Conservation (phyloP, 2,113 vertebrate genomes). For the Rissa tridactyla region DNA sequence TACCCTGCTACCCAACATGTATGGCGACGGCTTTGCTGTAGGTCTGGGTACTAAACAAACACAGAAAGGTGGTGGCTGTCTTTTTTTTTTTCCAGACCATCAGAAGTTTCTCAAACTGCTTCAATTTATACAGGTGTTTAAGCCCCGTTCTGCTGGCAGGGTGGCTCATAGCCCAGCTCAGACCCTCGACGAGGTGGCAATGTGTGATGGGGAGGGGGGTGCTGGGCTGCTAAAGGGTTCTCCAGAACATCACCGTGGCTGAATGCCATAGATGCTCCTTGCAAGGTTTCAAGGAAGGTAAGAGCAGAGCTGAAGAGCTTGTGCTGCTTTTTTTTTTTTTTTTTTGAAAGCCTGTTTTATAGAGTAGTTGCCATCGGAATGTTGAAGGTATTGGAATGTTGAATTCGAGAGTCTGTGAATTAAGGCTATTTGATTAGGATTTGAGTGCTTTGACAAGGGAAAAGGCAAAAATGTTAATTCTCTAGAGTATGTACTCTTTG, state of each 20-base stretch:
- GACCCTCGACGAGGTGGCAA: rapidly evolving
- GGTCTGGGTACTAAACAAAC: too few species aligned
- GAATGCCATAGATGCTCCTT: background rate
- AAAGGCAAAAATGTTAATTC: background rate
- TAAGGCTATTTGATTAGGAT: background rate
- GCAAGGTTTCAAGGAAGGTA: background rate
- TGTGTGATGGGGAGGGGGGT: too few species aligned
- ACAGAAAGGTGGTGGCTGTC: background rate
- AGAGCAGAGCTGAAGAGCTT: background rate
- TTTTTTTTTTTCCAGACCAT: background rate
- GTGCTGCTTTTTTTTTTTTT: too few species aligned
- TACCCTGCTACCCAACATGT: rapidly evolving
- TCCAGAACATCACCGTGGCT: rapidly evolving
- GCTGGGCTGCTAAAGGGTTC: background rate
- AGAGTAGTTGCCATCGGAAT: background rate
- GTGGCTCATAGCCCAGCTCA: background rate
- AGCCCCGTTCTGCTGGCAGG: background rate
- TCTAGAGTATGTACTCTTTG: background rate
- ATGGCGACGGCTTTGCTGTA: background rate
- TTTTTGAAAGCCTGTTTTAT: background rate
- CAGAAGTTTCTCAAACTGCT: background rate
- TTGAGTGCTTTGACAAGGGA: background rate
- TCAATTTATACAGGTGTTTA: background rate
- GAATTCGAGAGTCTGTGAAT: background rate
- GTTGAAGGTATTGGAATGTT: background rate